phyloP scores from a whole-genome alignment of 2,888 invertebrate species.

The Drosophila hawaiiensis region DNA sequence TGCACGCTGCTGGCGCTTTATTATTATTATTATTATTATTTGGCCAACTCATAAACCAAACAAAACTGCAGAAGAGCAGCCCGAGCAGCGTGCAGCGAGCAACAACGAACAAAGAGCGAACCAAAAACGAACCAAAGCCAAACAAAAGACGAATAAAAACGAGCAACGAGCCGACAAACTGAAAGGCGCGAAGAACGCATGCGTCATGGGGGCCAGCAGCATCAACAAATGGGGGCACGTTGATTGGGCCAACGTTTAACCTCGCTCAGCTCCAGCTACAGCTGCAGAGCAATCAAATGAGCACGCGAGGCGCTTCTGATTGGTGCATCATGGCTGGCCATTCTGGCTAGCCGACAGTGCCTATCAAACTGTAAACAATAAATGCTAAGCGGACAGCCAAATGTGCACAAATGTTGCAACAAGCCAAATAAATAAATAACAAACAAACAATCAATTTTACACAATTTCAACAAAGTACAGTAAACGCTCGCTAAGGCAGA shows the following conservation, averaged over 20 bases:
- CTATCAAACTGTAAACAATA: slow-evolving; percentile 44
- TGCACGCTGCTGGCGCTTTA: slow-evolving; percentile 58
- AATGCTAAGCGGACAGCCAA: slow-evolving; percentile 67
- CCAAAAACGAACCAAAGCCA: neutral
- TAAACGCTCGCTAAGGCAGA: neutral
- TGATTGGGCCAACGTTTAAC: slow-evolving; percentile 78
- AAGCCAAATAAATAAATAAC: slow-evolving; percentile 31
- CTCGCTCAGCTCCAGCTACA: slow-evolving; percentile 43
- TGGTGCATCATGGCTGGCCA: slow-evolving; percentile 41
- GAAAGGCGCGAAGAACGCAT: slow-evolving; percentile 56
- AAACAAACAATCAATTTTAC: slow-evolving; percentile 48
- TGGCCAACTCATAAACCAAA: slow-evolving; percentile 77
- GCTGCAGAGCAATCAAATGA: slow-evolving; percentile 38
- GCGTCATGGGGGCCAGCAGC: slow-evolving; percentile 62
- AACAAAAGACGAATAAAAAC: neutral
- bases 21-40: slow-evolving; percentile 67
- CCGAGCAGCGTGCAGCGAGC: neutral
- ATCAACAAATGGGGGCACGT: slow-evolving; percentile 76
- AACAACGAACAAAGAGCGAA: neutral
- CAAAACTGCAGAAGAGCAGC: slow-evolving; percentile 47
- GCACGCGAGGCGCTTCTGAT: slow-evolving; percentile 63
- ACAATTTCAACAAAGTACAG: slow-evolving; percentile 54
- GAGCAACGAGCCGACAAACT: slow-evolving; percentile 10
- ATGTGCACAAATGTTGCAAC: slow-evolving; percentile 71
- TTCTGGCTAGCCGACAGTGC: slow-evolving; percentile 28